Evolutionary conservation across 1,140 invertebrate genomes (phyloP).

Genomic region (Drosophila ercepeae): DNA sequence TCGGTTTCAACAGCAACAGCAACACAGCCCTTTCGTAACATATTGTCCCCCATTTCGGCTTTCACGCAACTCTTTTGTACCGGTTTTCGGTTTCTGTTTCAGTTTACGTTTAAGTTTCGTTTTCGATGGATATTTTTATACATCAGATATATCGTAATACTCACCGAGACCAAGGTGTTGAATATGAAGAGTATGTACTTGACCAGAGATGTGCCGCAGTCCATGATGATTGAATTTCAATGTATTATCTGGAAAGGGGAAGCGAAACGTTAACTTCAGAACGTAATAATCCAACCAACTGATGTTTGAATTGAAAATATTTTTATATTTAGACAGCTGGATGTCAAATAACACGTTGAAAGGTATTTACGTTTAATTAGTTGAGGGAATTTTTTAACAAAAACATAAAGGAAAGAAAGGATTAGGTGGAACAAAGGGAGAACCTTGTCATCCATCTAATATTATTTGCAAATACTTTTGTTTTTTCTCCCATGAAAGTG

Average conservation of each 20-base stretch:
- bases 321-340: not conserved
- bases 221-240: constrained; percentile 80
- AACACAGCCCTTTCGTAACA: constrained; percentile 33
- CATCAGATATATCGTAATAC: no score
- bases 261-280: constrained; percentile 7
- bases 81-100: constrained; percentile 34
- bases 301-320: not conserved
- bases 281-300: not conserved
- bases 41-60: constrained; percentile 37
- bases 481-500: no score
- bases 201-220: constrained; percentile 90
- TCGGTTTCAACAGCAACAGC: constrained; percentile 36
- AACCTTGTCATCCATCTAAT: no score
- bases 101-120: constrained; percentile 16
- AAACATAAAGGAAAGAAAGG: no score
- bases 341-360: not conserved
- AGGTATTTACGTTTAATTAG: no score
- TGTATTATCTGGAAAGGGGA: constrained; percentile 26
- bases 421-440: no score
- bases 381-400: no score
- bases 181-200: constrained; percentile 93
- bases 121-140: constrained; percentile 9
- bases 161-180: constrained; percentile 93
- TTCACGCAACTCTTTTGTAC: constrained; percentile 37
- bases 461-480: no score